Percentiles rank a stretch among this genome's conserved stretches.
Evolutionary conservation across 2,888 invertebrate species (phyloP).

Genomic region (Polia nebulosa): DNA sequence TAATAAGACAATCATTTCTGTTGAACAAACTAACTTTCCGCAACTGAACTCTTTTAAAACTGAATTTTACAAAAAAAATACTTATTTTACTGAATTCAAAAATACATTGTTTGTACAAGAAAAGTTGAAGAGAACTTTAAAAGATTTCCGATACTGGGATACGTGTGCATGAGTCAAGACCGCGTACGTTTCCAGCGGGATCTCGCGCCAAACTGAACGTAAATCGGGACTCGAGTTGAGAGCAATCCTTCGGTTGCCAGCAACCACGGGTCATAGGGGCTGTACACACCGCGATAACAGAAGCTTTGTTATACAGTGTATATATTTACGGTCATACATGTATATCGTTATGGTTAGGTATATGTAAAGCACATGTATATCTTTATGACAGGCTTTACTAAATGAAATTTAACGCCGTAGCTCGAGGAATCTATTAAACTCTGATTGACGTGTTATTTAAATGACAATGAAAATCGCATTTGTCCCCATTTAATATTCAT

Average conservation of each 20-base stretch:
- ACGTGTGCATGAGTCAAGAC: conserved; percentile 9
- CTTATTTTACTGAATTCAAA: neutral
- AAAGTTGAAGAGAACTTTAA: conserved; percentile 33
- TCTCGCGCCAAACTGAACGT: conserved; percentile 70
- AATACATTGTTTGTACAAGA: neutral
- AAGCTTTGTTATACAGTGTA: conserved; percentile 20
- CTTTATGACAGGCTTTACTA: conserved; percentile 16
- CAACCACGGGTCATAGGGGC: conserved; percentile 22
- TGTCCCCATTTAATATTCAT: neutral
- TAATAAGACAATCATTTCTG: conserved; percentile 54
- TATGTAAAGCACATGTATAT: conserved; percentile 2
- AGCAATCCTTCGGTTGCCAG: conserved; percentile 47
- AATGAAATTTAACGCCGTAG: conserved; percentile 7
- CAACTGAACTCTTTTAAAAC: conserved; percentile 17
- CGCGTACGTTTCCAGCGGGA: conserved; percentile 65
- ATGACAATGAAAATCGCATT: neutral
- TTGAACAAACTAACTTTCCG: conserved; percentile 11
- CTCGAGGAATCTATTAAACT: neutral
- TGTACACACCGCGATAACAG: conserved; percentile 43
- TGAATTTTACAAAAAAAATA: no score
- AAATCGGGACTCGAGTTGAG: conserved; percentile 36
- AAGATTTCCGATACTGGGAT: conserved; percentile 26
- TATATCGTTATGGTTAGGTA: neutral
- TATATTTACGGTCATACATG: conserved; percentile 1
- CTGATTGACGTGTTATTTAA: conserved; percentile 14